Percentiles rank a stretch among this genome's conserved stretches.
Conservation (phyloP, 2,113 vertebrate species). For the Alouatta palliata region DNA sequence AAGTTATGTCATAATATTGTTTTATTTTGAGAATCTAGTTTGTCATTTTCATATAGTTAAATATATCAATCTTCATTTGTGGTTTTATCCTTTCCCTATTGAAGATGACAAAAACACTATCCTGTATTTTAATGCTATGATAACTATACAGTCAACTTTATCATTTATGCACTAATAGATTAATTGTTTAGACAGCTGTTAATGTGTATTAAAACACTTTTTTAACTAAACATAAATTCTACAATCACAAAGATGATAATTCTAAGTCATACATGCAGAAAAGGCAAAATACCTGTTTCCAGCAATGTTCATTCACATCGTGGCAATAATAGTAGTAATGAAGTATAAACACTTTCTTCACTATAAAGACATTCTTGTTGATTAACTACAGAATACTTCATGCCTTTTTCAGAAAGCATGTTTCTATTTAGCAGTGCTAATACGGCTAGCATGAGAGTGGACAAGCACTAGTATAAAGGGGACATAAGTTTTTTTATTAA, state of each 20-base stretch:
- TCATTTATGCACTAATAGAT: not conserved
- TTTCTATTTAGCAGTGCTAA: not conserved
- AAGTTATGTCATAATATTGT: not conserved
- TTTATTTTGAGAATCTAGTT: not conserved
- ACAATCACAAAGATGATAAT: not conserved
- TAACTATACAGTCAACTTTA: not conserved
- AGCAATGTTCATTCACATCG: not conserved
- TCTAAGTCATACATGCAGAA: not conserved
- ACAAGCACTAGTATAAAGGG: not conserved
- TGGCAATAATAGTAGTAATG: not conserved
- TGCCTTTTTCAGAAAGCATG: not conserved
- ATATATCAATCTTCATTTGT: not conserved
- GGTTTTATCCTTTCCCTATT: not conserved
- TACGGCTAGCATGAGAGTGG: not conserved
- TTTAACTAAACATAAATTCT: not conserved
- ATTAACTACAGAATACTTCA: not conserved
- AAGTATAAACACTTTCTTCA: not conserved
- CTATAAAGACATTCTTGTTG: not conserved
- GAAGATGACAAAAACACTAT: not conserved
- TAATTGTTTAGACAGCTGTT: not conserved
- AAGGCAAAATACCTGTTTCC: not conserved
- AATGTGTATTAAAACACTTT: not conserved
- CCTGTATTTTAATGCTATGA: not conserved
- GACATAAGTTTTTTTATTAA: slow-evolving; percentile 14
- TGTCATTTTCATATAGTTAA: not conserved